Conservation (phyloP, 2,113 vertebrate species). For the Glaucomys volans region DNA sequence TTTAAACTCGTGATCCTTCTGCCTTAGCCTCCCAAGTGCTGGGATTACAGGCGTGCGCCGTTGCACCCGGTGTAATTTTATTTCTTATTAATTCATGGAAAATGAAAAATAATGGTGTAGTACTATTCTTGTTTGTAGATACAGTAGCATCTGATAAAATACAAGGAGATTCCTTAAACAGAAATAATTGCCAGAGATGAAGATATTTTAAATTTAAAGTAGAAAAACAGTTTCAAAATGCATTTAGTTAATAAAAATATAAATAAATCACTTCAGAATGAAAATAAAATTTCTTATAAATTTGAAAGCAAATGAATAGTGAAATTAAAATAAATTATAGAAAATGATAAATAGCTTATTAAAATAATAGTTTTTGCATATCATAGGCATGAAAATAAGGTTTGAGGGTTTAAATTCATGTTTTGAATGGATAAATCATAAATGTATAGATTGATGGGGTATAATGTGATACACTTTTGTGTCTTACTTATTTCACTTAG, state of each 20-base stretch:
- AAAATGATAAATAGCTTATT: constrained; percentile 19
- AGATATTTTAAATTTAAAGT: background rate
- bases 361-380: background rate
- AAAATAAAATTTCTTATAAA: background rate
- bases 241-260: background rate
- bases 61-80: no score
- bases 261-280: background rate
- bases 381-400: background rate
- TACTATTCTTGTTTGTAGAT: background rate
- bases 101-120: background rate
- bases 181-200: background rate
- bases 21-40: no score
- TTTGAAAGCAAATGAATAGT: background rate
- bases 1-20: no score
- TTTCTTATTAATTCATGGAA: constrained; percentile 14
- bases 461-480: background rate
- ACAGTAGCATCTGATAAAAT: background rate
- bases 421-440: background rate
- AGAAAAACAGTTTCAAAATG: background rate
- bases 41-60: no score
- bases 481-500: background rate
- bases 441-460: background rate
- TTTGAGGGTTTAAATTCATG: background rate
- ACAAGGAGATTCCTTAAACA: background rate
- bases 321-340: constrained; percentile 1